Evolutionary conservation across 1,140 invertebrate genomes (phyloP), one percentile per base, ranked within the genome.

Genomic region (Dinothrombium tinctorium): DNA sequence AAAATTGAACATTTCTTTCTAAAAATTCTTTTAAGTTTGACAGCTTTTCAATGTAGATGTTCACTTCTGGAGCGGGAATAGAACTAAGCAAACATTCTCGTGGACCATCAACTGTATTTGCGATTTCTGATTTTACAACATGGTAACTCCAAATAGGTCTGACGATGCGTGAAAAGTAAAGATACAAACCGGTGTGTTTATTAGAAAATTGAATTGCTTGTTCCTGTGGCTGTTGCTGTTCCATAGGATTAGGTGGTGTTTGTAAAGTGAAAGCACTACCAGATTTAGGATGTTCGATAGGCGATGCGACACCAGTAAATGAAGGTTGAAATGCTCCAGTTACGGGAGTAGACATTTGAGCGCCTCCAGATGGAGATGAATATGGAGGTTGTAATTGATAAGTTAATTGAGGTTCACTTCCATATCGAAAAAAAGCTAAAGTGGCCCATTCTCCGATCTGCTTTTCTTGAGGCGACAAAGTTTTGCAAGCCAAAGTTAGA

Each of bases 121-220:
- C 43, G 28, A 44, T 48, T 37, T 53, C 49, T 41, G 31, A 40
- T 26, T 45, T 49, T 2, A 56, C 55, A 5, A 57, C 47, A 32
- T 53, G 51, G 9, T 40, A 40, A 31, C 58, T 56, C 61, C 61
- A 63, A 17, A 63, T 50, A 15, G 57, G 55, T 43, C 59, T 50
- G 33, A 37, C 19, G 48, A 94, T 76, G 46, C 86, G 68, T 20
- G 76, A 71, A 7, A 90, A 68, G 53, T 82, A 87, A 3, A 92
- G 63, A 60, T 92, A 95, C 0, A 96, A 62, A 1, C 82, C 84
- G 56, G 87, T 82, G 53, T 94, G 86, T 59, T 87, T 87, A 3
- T 76, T 39, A 4, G 45, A 46, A 21, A 36, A 22, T 36, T 35
- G 67, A 43, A 28, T 49, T 28, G 25, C 52, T 42, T 28, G 50